Evolutionary conservation across 1,140 invertebrate species (phyloP), one percentile per base, ranked within the genome.

Genomic region (Ceratoteleas bidentatus): DNA sequence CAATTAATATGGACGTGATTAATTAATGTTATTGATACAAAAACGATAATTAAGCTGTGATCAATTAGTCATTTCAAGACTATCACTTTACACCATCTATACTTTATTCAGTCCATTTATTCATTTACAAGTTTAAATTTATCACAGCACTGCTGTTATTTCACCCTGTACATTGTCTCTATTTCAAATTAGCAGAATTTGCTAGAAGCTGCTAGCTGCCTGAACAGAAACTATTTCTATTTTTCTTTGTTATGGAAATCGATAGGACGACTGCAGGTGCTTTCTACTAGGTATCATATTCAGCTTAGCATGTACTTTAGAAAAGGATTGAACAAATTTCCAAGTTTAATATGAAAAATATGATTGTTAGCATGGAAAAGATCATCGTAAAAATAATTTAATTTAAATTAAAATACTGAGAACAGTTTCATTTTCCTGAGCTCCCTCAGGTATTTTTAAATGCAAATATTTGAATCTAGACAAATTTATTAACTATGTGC

Each of bases 241-340:
- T 43, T 2, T 43, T 43, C 40, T 43, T 43, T 43, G 40, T 43
- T 43, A n/a, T 43, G 40, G 40, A 43, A 43, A 43, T 43, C 40
- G 40, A 43, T 43, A 9, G 40, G 8, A n/a, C 40, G 8, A 43
- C 9, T n/a, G 40, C 40, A 43, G 40, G 40, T 43, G 40, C 40
- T 43, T 43, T 43, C 40, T 43, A 43, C 40, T 10, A 43, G 40
- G 40, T 43, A 43, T 43, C 40, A 43, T 10, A 24, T 1, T 24
- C 6, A n/a, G 40, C 40, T 43, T 43, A 43, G 40, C 8, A 43
- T 43, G 40, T 43, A 24, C 24, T 43, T 43, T 43, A 43, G 40
- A 43, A 43, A n/a, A 3, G n/a, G n/a, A 43, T 43, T 43, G n/a
- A 43, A 43, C 8, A 10, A 43, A 43, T 43, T 43, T 6, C 8